Evolutionary conservation across 2,888 invertebrate genomes (phyloP), one percentile per base, ranked within the genome.

Genomic region (Chesias legatella): DNA sequence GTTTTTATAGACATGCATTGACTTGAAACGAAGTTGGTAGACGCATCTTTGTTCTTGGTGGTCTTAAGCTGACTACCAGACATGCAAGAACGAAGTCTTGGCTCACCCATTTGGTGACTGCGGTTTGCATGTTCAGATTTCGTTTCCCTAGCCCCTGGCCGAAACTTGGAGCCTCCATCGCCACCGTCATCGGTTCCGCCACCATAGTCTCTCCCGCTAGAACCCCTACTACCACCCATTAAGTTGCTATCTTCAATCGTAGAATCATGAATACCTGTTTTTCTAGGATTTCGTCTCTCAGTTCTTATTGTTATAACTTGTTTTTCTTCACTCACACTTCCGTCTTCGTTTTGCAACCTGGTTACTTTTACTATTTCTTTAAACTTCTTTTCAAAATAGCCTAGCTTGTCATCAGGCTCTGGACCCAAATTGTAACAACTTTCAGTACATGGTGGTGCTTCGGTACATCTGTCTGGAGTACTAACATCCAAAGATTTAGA

Each of bases 321-420:
- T 46, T 63, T 72, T 44, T 73, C 61, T 49, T 71, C 67, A 7
- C 47, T 51, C 6, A 74, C 41, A 10, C 61, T 67, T 1, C 75
- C 75, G 40, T 73, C 65, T 9, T 54, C 48, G 11, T 73, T 67
- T 10, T 56, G 44, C 7, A 53, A 23, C 37, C 65, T 62, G 6
- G 51, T 63, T 1, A 75, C 52, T 48, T 60, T 73, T 0, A 69
- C 56, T n/a, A 65, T 58, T 53, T 72, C 63, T 45, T 72, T 64
- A n/a, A 53, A 62, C 33, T 60, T 67, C 20, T 56, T 65, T 32
- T 66, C 64, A 33, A 58, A 62, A 25, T 53, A 54, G 3, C 61
- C 63, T 1, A 56, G 26, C 9, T 60, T 50, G 22, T 45, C 28
- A 6, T 29, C 27, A 6, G 27, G 25, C 23, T 41, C 46, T n/a